Conservation (phyloP, 2,797 vertebrate genomes). For the Hemibagrus guttatus region DNA sequence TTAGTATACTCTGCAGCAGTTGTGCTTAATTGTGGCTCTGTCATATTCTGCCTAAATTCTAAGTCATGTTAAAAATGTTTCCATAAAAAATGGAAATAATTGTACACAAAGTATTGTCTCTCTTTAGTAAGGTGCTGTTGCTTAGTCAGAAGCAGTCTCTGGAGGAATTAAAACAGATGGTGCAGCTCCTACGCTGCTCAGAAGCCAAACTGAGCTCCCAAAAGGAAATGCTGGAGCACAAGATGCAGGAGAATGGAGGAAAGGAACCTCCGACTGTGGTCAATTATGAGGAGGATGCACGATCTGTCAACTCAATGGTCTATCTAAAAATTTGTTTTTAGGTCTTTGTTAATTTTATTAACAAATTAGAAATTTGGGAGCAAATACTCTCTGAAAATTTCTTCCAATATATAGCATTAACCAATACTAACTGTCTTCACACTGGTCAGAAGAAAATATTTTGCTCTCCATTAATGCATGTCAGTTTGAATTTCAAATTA, state of each 20-base stretch:
- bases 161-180: slow-evolving; percentile 88
- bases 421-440: neutral
- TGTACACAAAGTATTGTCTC: neutral
- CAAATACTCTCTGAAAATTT: neutral
- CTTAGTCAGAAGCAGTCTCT: slow-evolving; percentile 91
- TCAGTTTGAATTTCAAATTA: neutral
- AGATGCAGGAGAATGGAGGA: slow-evolving; percentile 86
- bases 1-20: neutral
- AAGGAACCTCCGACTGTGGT: slow-evolving; percentile 86
- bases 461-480: neutral
- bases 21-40: neutral
- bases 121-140: slow-evolving; percentile 85
- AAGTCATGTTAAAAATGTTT: neutral
- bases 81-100: neutral
- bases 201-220: slow-evolving; percentile 88
- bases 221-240: slow-evolving; percentile 87
- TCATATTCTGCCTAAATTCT: neutral
- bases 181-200: slow-evolving; percentile 87
- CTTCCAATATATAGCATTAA: neutral
- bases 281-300: slow-evolving; percentile 90
- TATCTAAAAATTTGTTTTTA: neutral
- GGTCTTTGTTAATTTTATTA: neutral
- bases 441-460: neutral
- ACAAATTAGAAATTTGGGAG: neutral
- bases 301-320: slow-evolving; percentile 92